Evolutionary conservation across 2,113 vertebrate genomes (phyloP).

Genomic region (Cololabis saira): DNA sequence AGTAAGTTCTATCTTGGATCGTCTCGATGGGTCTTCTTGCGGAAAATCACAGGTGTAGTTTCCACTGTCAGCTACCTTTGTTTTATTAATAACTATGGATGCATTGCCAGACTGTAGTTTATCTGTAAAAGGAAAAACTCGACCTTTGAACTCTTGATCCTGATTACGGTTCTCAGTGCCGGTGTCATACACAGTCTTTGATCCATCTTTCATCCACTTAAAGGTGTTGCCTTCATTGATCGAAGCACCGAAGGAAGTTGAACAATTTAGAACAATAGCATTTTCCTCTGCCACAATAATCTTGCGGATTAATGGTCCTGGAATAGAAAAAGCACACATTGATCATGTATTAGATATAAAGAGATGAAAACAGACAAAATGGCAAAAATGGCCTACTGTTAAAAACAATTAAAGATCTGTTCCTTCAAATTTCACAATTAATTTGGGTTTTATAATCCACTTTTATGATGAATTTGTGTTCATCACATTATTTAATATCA

Average conservation of each 20-base stretch:
- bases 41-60: conserved; percentile 2
- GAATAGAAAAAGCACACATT: too few species aligned
- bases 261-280: neutral
- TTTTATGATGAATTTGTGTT: too few species aligned
- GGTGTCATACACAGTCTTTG: neutral
- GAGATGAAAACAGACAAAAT: too few species aligned
- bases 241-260: neutral
- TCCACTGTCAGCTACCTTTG: neutral
- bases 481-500: too few species aligned
- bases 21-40: fast-evolving
- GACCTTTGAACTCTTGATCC: neutral
- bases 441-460: too few species aligned
- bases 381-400: too few species aligned
- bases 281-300: neutral
- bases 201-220: neutral
- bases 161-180: neutral
- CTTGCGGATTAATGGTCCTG: too few species aligned
- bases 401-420: too few species aligned
- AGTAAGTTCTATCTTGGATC: neutral
- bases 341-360: too few species aligned
- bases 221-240: neutral
- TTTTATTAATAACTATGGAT: neutral
- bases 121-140: neutral
- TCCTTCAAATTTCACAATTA: too few species aligned
- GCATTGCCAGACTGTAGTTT: neutral